A percentile compares a stretch with the other conserved stretches of the same genome.
These are phyloP conservation scores for Rhabdomys pumilio DNA, from an alignment of 2,797 vertebrate species.

Conservation along the genomic window DNA sequence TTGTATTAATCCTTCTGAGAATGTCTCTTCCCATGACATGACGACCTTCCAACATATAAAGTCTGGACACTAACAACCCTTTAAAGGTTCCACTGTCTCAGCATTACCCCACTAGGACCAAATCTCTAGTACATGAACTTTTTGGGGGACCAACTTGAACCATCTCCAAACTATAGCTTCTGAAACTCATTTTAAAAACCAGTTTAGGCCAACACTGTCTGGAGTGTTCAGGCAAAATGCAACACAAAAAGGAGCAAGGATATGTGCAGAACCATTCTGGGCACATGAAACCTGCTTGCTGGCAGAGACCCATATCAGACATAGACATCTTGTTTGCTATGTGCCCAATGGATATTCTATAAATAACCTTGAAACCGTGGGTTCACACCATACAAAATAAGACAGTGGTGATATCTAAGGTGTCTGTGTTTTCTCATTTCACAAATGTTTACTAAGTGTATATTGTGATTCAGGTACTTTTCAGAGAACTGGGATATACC, in stretches of 20 bases:
- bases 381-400: background rate
- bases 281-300: background rate
- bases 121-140: background rate
- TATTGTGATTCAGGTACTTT: background rate
- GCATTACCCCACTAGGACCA: background rate
- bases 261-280: background rate
- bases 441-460: background rate
- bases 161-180: background rate
- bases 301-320: background rate
- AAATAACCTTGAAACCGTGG: constrained; percentile 6
- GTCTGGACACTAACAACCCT: background rate
- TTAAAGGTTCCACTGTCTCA: background rate
- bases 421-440: background rate
- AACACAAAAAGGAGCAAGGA: background rate
- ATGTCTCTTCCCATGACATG: background rate
- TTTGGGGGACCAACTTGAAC: background rate
- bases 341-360: background rate
- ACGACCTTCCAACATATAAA: background rate
- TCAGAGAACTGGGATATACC: background rate
- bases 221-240: background rate
- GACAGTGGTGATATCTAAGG: background rate
- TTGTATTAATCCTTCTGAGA: background rate
- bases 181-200: constrained; percentile 5
- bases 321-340: background rate
- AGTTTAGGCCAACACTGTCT: background rate